Evolutionary conservation across 2,113 vertebrate genomes (phyloP), one percentile per base, ranked within the genome.

Genomic region (Bettongia penicillata): DNA sequence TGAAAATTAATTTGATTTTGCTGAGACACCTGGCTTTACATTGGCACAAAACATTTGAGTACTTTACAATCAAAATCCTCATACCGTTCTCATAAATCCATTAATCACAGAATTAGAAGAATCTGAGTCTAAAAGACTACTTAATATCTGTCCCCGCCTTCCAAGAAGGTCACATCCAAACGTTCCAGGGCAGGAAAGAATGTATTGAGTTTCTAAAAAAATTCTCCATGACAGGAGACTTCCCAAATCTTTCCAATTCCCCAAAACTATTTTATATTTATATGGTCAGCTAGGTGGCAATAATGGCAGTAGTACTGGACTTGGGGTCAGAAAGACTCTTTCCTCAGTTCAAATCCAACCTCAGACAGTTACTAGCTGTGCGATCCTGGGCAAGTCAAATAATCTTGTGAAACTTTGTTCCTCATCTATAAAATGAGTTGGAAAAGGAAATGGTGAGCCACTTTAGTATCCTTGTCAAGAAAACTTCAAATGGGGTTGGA

Each of bases 161-260:
- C 68, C 53, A 25, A 57, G 95, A 96, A 94, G 47, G 53, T 90
- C 31, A 68, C 47, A 51, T 92, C 2, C 92, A 94, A 94, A 95
- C 55, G 57, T 91, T 94, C 91, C 94, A 84, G 3, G 37, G 37
- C 37, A 77, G 61, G 37, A n/a, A 19, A 77, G 37, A 77, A 84
- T 22, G 68, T 84, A 43, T 22, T 84, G 37, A 43, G 19, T 84
- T 84, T 84, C n/a, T 84, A 43, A 84, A 84, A 3, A 84, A 84
- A 48, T 48, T 43, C 37, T 22, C 68, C n/a, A 5, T 84, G 14
- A 84, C 68, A 43, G 37, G 6, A 84, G 16, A 22, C 28, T 77
- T 37, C 31, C 22, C 14, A 84, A 48, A 48, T 84, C 37, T 84
- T 43, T 22, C 19, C 37, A 84, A 10, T 84, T 84, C 37, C 37